These are phyloP conservation scores for Drosophila obscura DNA, from an alignment of 1,140 invertebrate species.

Conservation along the genomic window DNA sequence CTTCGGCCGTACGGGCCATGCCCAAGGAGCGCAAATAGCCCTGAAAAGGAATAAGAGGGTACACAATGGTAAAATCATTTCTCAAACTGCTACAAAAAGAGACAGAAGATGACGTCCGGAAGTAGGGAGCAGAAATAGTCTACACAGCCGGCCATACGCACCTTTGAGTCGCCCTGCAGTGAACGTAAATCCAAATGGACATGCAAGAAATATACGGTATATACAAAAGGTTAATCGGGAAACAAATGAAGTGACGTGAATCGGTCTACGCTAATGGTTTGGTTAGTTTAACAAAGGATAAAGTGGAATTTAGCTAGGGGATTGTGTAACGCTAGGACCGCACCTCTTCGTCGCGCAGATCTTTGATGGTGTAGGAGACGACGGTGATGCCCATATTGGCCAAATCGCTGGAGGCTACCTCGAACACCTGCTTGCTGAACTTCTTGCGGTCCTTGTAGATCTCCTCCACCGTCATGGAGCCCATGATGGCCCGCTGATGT, in stretches of 20 bases:
- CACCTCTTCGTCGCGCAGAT: slow-evolving; percentile 98
- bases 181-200: slow-evolving; percentile 54
- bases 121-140: background rate
- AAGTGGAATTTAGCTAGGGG: background rate
- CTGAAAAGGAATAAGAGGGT: slow-evolving; percentile 84
- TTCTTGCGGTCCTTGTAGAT: slow-evolving; percentile 99
- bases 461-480: slow-evolving; percentile 99
- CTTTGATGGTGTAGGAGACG: slow-evolving; percentile 98
- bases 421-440: slow-evolving; percentile 98
- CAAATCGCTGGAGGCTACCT: slow-evolving; percentile 96
- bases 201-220: slow-evolving; percentile 73
- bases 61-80: background rate
- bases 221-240: slow-evolving; percentile 50
- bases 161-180: slow-evolving; percentile 85
- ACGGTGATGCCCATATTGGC: slow-evolving; percentile 99
- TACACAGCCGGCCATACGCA: slow-evolving; percentile 57
- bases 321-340: slow-evolving; percentile 2
- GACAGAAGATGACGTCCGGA: no score
- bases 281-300: slow-evolving; percentile 22
- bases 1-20: slow-evolving; percentile 97
- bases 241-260: slow-evolving; percentile 15
- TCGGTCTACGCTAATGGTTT: slow-evolving; percentile 3
- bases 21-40: slow-evolving; percentile 97
- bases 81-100: no score
- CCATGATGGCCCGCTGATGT: slow-evolving; percentile 99